phyloP scores from a whole-genome alignment of 1,140 invertebrate genomes.

The Apis laboriosa region DNA sequence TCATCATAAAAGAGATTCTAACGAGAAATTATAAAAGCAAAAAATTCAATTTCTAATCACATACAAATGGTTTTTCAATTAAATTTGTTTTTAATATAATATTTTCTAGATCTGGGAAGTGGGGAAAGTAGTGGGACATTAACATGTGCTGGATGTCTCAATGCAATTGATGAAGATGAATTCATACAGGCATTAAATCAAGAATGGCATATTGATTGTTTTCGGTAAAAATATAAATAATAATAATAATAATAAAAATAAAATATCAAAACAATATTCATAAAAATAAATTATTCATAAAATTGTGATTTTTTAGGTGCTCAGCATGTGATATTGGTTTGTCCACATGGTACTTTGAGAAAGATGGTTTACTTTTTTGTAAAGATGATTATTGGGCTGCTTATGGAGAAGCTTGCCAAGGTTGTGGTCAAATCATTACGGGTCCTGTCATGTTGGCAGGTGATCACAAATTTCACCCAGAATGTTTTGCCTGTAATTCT shows the following conservation, averaged over 20 bases:
- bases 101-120: slow-evolving; percentile 76
- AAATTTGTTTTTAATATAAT: slow-evolving; percentile 4
- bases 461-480: slow-evolving; percentile 96
- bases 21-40: background rate
- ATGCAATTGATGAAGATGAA: slow-evolving; percentile 87
- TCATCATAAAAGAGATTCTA: too few species aligned
- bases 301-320: slow-evolving; percentile 83
- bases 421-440: slow-evolving; percentile 93
- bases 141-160: slow-evolving; percentile 88
- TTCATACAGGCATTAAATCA: slow-evolving; percentile 89
- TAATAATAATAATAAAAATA: background rate
- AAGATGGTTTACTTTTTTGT: slow-evolving; percentile 93
- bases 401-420: slow-evolving; percentile 94
- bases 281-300: background rate
- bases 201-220: slow-evolving; percentile 94
- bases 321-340: slow-evolving; percentile 91
- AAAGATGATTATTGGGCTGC: slow-evolving; percentile 93
- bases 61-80: background rate
- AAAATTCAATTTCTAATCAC: background rate
- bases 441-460: slow-evolving; percentile 97
- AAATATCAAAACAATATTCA: background rate
- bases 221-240: slow-evolving; percentile 83
- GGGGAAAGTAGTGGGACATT: slow-evolving; percentile 71
- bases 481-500: slow-evolving; percentile 93
- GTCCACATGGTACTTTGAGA: slow-evolving; percentile 97